Base-by-base conservation (phyloP, 2,888 invertebrate species). In the Priocnemis perturbator region DNA sequence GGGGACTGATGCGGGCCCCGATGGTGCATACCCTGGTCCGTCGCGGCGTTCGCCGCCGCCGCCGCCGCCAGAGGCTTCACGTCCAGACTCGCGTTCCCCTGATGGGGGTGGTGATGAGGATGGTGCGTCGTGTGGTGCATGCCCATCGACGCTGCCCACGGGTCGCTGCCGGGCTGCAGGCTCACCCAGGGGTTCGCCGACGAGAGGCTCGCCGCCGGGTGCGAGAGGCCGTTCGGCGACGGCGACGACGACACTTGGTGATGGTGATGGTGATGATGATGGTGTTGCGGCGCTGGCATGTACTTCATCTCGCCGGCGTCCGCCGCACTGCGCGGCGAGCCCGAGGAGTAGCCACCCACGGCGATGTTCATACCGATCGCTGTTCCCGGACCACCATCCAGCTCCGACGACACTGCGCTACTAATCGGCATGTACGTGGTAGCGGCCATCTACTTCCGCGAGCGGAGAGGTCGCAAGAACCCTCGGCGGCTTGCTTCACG, bases 241-340 rank as follows among this genome's bases (percentile, higher is more conserved):
- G 94, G 93, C 83, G 93, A 93, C 74, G 93, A 92, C 72, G 93
- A 91, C 90, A 93, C 91, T 87, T 93, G 92, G 82, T 93, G 93
- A 77, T 92, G 92, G 85, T 92, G 92, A 82, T 94, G 94, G 87
- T 95, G 93, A 88, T 95, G 95, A 90, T 96, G 93, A 90, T 95
- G 95, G 90, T 96, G 97, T 89, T 95, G 95, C 79, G 94, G 93
- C 82, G 94, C 94, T 73, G 92, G 91, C 92, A 95, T 93, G 90
- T 98, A 98, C 91, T 98, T 98, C 97, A 98, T 97, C 90, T 98
- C 98, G 86, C 95, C 95, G 86, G 95, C 95, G 91, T 96, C 96
- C 80, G 93, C 92, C 86, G 95, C 96, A 84, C 94, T 95, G 87
- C 96, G 93, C 89, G 96, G 96, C 91, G 96, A 96, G 90, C 94